Evolutionary conservation across 2,797 vertebrate genomes (phyloP).

Genomic region (Lateolabrax maculatus): DNA sequence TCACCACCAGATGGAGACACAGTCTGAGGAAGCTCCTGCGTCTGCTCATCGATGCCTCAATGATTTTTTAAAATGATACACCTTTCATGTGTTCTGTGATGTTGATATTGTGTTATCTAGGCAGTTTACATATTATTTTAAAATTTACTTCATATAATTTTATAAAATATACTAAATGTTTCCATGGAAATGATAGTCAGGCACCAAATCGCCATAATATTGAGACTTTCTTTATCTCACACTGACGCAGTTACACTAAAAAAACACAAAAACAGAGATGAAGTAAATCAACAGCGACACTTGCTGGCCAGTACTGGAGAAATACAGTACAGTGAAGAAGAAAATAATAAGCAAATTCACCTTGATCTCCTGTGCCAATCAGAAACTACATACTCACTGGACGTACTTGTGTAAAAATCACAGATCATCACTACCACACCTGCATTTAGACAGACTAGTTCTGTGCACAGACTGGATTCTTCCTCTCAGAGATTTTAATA

Average conservation of each 20-base stretch:
- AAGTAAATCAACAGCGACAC: not conserved
- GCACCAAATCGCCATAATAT: not conserved
- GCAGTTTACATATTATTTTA: not conserved
- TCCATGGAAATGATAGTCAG: not conserved
- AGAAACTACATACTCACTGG: no score
- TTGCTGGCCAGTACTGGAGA: no score
- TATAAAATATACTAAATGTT: not conserved
- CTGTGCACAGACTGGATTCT: not conserved
- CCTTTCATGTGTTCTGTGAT: not conserved
- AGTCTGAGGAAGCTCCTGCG: not conserved
- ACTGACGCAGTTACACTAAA: not conserved
- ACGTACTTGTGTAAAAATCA: not conserved
- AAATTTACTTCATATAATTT: not conserved
- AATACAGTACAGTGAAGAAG: not conserved
- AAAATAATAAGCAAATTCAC: not conserved
- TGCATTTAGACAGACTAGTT: not conserved
- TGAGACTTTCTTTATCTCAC: not conserved
- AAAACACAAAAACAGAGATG: not conserved
- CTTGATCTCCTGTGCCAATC: not conserved
- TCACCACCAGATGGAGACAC: slow-evolving; percentile 56
- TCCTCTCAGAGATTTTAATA: not conserved
- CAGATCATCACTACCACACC: not conserved
- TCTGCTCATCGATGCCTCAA: not conserved
- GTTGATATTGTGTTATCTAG: not conserved
- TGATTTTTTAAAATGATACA: not conserved